Evolutionary conservation across 2,888 invertebrate genomes (phyloP).

Genomic region (Camponotus fellah): DNA sequence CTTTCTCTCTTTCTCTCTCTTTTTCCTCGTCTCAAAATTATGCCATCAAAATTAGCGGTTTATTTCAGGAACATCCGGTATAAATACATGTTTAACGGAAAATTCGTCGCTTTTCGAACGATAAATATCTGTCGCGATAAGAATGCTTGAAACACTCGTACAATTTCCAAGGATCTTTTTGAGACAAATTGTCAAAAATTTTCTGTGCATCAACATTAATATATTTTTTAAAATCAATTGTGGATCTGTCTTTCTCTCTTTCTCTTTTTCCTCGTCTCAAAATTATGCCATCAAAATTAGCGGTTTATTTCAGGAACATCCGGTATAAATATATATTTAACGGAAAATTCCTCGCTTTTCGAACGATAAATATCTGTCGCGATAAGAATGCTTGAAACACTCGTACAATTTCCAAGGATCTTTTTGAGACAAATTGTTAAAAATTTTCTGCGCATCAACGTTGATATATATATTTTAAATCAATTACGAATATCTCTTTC

Average conservation of each 20-base stretch:
- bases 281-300: not conserved
- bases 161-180: not conserved
- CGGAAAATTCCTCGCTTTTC: too few relatives aligned
- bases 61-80: too few relatives aligned
- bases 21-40: too few relatives aligned
- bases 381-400: too few relatives aligned
- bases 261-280: not conserved
- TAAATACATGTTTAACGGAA: too few relatives aligned
- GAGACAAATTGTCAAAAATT: not conserved
- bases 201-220: not conserved
- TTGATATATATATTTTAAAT: too few relatives aligned
- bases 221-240: not conserved
- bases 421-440: not conserved
- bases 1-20: not conserved
- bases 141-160: too few relatives aligned
- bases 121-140: too few relatives aligned
- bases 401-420: too few relatives aligned
- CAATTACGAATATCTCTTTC: not conserved
- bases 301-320: not conserved
- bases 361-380: too few relatives aligned
- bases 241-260: not conserved
- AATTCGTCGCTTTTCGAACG: too few relatives aligned
- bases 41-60: too few relatives aligned
- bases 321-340: slow-evolving; percentile 44
- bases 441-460: not conserved